Evolutionary conservation across 2,797 vertebrate genomes (phyloP).

Genomic region (Xiphorhynchus erythropygius): DNA sequence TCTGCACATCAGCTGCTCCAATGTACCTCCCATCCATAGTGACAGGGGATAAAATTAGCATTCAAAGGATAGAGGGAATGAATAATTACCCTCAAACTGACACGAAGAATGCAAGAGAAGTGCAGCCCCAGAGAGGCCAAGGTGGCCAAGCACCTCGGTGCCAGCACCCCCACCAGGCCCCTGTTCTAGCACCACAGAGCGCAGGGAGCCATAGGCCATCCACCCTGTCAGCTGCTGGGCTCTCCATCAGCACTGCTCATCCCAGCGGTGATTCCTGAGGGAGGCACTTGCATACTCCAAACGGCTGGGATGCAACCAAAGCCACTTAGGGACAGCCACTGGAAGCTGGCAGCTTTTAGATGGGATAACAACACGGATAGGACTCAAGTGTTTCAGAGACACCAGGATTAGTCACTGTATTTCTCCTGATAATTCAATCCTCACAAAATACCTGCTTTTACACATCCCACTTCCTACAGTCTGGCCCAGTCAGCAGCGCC

Average conservation of each 20-base stretch:
- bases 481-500: conserved; percentile 48
- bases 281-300: not conserved
- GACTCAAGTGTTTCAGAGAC: not conserved
- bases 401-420: not conserved
- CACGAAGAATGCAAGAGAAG: not conserved
- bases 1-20: not conserved
- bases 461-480: not conserved
- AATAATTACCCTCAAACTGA: not conserved
- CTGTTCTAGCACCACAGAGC: not conserved
- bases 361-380: not conserved
- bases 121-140: not conserved
- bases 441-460: not conserved
- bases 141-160: not conserved
- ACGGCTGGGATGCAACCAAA: not conserved
- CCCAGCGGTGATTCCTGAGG: not conserved
- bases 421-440: not conserved
- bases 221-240: not conserved
- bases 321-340: not conserved
- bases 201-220: not conserved
- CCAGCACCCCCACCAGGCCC: not conserved
- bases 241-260: not conserved
- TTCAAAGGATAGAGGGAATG: not conserved
- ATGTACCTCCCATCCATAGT: not conserved
- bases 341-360: not conserved
- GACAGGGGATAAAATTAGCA: not conserved